Base-by-base conservation (phyloP, 2,888 invertebrate species). In the Protophormia terraenovae region DNA sequence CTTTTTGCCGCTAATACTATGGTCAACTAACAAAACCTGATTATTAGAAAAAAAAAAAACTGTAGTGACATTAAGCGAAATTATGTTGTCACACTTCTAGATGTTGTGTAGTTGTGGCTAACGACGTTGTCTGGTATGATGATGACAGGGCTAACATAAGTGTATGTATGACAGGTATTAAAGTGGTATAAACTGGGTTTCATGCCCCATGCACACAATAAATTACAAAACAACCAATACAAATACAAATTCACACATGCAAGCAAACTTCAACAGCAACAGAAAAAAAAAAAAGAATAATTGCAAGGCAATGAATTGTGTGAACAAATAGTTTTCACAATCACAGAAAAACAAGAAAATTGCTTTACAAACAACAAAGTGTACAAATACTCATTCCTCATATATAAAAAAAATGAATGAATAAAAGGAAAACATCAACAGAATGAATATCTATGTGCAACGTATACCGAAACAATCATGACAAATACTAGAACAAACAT, bases 221-320 rank as follows among this genome's bases (percentile, higher is more conserved):
- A 67, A 72, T 73, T 66, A 50, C 38, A 58, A 69, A 66, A 60
- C 77, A 22, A 67, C 27, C 58, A 67, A 77, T 50, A 69, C 10
- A 24, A 6, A 27, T 64, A 35, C 29, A 22, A 76, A 41, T 53
- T 24, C 47, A 53, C 41, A 50, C 10, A 3, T 53, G 22, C 32
- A 24, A 14, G n/a, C 35, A 76, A 77, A 22, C 29, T 69, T 60
- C 12, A 29, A 64, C 55, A 64, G 41, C 24, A 71, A 53, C 16
- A 50, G 27, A 14, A 3, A 64, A 19, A 7, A 73, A 73, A 16
- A 27, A 24, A 8, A 69, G 77, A 82, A 64, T 82, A 85, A 75
- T 85, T 81, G 84, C 81, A 73, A 69, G 76, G 77, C 85, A 82
- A 78, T 77, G 77, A 71, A 60, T 77, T 60, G 84, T 81, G 81